Conservation (phyloP, 2,888 invertebrate species). For the Encarsia formosa region DNA sequence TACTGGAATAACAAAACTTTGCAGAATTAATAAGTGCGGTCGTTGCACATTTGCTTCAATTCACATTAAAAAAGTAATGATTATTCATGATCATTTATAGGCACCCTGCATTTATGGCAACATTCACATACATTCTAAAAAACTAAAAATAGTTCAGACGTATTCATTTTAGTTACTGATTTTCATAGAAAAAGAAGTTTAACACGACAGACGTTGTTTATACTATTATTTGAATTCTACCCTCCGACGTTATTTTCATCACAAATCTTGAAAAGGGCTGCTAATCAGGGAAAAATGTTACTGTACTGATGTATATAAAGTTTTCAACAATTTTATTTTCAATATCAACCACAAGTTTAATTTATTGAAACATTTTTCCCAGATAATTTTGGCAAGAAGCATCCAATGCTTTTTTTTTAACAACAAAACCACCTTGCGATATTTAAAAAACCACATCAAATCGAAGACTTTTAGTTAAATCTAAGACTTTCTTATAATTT, state of each 20-base stretch:
- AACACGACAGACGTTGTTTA: too few relatives aligned
- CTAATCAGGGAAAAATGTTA: too few relatives aligned
- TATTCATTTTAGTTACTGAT: too few relatives aligned
- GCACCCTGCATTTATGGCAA: constrained; percentile 35
- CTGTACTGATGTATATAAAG: too few relatives aligned
- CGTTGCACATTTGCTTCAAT: constrained; percentile 11
- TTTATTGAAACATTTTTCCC: neutral
- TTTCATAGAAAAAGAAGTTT: too few relatives aligned
- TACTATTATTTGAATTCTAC: constrained; percentile 28
- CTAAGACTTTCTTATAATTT: neutral
- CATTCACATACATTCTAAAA: constrained; percentile 11
- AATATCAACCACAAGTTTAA: neutral
- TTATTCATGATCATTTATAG: constrained; percentile 27
- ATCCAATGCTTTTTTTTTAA: neutral
- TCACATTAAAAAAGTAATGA: constrained; percentile 9
- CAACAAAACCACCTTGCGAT: constrained; percentile 1
- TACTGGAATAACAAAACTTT: constrained; percentile 33
- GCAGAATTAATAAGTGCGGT: constrained; percentile 13
- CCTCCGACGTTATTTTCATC: neutral
- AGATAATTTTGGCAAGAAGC: constrained; percentile 32
- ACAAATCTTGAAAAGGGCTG: too few relatives aligned
- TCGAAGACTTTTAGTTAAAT: too few relatives aligned
- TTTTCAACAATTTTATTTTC: too few relatives aligned
- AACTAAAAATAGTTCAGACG: too few relatives aligned
- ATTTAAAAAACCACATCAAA: constrained; percentile 5